Base-by-base conservation (phyloP, 1,140 invertebrate genomes). In the Drosophila sturtevanti region DNA sequence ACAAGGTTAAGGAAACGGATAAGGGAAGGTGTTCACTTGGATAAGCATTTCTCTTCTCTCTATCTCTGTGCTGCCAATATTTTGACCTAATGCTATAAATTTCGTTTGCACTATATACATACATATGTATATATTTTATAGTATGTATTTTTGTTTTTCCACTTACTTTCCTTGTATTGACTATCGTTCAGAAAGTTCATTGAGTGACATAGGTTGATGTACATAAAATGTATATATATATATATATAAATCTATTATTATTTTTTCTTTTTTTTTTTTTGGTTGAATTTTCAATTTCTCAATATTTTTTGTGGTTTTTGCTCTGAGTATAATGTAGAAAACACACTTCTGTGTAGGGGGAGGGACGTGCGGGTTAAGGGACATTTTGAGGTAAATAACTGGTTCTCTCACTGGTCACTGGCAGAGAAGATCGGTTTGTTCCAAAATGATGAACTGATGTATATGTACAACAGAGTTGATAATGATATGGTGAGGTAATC, bases 331-430 rank as follows among this genome's bases (percentile, higher is more conserved):
- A 48, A 48, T 48, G 41, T 48, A 48, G 41, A 48, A 48, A 48
- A 48, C 41, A 48, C 14, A 1, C 3, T 10, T 1, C 2, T 44
- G 41, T 48, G 41, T 4, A 10, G 16, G 16, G 16, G 41, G 18
- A 4, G 14, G 6, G 34, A 1, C 3, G 27, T 31, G 6, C 27
- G 6, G 5, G 12, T 41, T 14, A 14, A 14, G 38, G 7, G n/a
- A n/a, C n/a, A n/a, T 44, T 48, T 48, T 21, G 41, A 48, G 41
- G 41, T 48, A 48, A 48, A 9, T 21, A 48, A 48, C 41, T 48
- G 41, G 41, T 48, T 10, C 18, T 14, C 38, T 12, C 68, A 73
- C 54, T 51, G 55, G 67, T 72, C 69, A 72, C 61, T 65, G 77
- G 72, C 37, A 62, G 61, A 60, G 44, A 31, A 63, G 12, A 21